phyloP scores from a whole-genome alignment of 2,888 invertebrate species.

The Eristalis pertinax region DNA sequence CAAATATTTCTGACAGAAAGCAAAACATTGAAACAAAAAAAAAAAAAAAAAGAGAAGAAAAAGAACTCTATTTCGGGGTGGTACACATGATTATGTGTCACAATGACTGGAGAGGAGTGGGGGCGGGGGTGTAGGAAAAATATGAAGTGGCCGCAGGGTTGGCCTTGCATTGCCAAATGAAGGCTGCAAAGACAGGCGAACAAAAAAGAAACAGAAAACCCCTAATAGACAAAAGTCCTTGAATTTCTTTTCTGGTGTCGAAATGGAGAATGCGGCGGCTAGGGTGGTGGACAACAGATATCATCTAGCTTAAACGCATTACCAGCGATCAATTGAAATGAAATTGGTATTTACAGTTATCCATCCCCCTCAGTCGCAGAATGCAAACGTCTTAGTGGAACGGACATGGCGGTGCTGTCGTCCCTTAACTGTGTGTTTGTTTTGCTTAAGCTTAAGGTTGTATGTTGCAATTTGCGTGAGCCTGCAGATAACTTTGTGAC shows the following conservation, averaged over 20 bases:
- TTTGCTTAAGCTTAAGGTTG: not conserved
- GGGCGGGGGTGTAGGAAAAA: not conserved
- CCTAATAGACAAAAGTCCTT: not conserved
- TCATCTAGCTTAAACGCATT: slow-evolving; percentile 71
- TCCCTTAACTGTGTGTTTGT: not conserved
- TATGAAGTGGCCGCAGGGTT: slow-evolving; percentile 61
- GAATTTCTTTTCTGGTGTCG: not conserved
- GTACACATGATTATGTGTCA: slow-evolving; percentile 58
- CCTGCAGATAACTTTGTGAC: slow-evolving; percentile 63
- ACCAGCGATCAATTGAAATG: slow-evolving; percentile 72
- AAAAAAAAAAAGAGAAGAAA: not conserved
- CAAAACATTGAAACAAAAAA: slow-evolving; percentile 15
- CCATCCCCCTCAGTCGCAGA: too few species aligned
- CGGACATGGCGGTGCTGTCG: slow-evolving; percentile 35
- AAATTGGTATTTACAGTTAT: slow-evolving; percentile 69
- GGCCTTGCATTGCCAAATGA: slow-evolving; percentile 34
- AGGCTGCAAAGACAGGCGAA: slow-evolving; percentile 30
- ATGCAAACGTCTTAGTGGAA: too few species aligned
- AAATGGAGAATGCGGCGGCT: too few species aligned
- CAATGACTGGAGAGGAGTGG: not conserved
- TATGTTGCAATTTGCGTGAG: slow-evolving; percentile 60
- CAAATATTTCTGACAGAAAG: slow-evolving; percentile 50
- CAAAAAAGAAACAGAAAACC: not conserved
- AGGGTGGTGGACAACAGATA: slow-evolving; percentile 41
- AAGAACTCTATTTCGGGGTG: slow-evolving; percentile 45